Percentiles rank a stretch among this genome's conserved stretches.
These are phyloP conservation scores for Sturmia bella DNA, from an alignment of 2,888 invertebrate species.

Conservation along the genomic window DNA sequence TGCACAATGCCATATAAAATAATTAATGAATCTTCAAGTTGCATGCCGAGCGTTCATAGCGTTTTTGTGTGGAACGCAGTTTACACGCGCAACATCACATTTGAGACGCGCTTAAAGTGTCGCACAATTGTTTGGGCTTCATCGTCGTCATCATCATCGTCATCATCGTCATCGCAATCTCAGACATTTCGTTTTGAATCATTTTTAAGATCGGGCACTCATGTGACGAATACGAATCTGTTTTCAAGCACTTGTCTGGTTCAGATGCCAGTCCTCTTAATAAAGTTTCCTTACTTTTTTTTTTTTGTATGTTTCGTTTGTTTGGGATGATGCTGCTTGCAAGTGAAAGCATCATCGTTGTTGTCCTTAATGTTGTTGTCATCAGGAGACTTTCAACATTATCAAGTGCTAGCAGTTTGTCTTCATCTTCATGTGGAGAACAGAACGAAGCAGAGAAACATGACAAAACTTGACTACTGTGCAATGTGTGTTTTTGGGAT, in stretches of 20 bases:
- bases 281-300: conserved; percentile 42
- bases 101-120: conserved; percentile 68
- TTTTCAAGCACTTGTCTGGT: conserved; percentile 16
- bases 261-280: conserved; percentile 42
- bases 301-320: conserved; percentile 15
- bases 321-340: conserved; percentile 9
- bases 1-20: conserved; percentile 80
- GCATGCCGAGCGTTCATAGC: conserved; percentile 68
- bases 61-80: conserved; percentile 72
- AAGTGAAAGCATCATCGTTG: conserved; percentile 64
- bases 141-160: conserved; percentile 11
- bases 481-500: conserved; percentile 64
- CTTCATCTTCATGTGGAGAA: conserved; percentile 67
- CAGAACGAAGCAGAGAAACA: conserved; percentile 61
- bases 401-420: conserved; percentile 66
- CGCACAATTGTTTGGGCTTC: conserved; percentile 63
- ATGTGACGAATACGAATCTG: conserved; percentile 10
- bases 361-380: conserved; percentile 28
- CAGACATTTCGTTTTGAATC: neutral
- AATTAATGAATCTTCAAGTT: conserved; percentile 81
- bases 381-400: conserved; percentile 51
- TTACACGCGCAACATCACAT: conserved; percentile 71
- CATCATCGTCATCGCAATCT: conserved; percentile 19
- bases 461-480: conserved; percentile 70
- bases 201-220: conserved; percentile 26